Percentiles rank a stretch among this genome's conserved stretches.
Conservation (phyloP, 2,888 invertebrate genomes). For the Drosophila lutescens region DNA sequence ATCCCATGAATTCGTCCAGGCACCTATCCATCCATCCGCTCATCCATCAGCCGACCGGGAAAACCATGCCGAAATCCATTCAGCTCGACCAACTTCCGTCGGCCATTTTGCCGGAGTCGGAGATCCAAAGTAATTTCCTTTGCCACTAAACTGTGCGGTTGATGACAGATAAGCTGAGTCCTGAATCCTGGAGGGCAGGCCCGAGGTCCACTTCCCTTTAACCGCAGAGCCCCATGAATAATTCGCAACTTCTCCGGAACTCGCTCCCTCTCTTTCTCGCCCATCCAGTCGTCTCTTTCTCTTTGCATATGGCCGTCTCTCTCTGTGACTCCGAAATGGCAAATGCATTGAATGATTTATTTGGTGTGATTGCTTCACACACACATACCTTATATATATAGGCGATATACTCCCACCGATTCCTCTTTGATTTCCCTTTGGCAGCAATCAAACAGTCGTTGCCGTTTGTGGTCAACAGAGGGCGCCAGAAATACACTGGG, state of each 20-base stretch:
- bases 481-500: slow-evolving; percentile 45
- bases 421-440: slow-evolving; percentile 46
- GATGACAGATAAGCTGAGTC: slow-evolving; percentile 68
- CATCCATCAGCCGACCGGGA: slow-evolving; percentile 16
- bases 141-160: slow-evolving; percentile 77
- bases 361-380: slow-evolving; percentile 75
- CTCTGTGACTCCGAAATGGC: slow-evolving; percentile 60
- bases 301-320: slow-evolving; percentile 10
- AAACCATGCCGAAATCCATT: slow-evolving; percentile 47
- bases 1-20: slow-evolving; percentile 11
- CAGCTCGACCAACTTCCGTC: slow-evolving; percentile 50
- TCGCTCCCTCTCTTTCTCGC: background rate
- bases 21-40: slow-evolving; percentile 5
- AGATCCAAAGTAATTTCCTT: slow-evolving; percentile 68
- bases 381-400: slow-evolving; percentile 22
- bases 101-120: slow-evolving; percentile 48
- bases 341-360: slow-evolving; percentile 78
- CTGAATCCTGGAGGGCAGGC: slow-evolving; percentile 4
- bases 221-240: slow-evolving; percentile 68
- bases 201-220: slow-evolving; percentile 39
- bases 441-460: slow-evolving; percentile 64
- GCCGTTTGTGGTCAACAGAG: slow-evolving; percentile 64
- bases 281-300: background rate
- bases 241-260: slow-evolving; percentile 62
- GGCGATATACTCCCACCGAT: slow-evolving; percentile 13